Conservation (phyloP, 2,797 vertebrate species). For the Notamacropus eugenii region DNA sequence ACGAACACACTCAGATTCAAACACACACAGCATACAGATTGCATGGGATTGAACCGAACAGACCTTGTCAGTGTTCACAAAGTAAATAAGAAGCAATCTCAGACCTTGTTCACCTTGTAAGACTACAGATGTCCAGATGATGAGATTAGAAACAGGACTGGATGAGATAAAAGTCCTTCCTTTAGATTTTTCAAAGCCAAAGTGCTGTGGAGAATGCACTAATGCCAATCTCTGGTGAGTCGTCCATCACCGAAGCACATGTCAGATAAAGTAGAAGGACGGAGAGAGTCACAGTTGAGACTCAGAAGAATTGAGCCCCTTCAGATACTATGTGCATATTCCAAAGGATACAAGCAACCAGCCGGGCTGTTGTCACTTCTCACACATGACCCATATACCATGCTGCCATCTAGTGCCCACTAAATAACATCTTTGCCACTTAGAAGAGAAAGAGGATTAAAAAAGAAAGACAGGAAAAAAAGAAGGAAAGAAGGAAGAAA, state of each 20-base stretch:
- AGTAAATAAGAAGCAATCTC: neutral
- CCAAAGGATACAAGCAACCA: neutral
- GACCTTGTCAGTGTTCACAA: neutral
- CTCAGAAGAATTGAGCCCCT: conserved; percentile 3
- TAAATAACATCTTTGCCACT: neutral
- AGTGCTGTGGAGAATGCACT: neutral
- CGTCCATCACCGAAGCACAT: conserved; percentile 36
- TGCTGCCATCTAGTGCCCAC: conserved; percentile 83
- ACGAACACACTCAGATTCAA: neutral
- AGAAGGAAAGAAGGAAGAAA: neutral
- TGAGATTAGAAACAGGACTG: neutral
- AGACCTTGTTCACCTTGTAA: neutral
- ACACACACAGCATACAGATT: neutral
- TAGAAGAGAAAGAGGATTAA: neutral
- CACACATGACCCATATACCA: conserved; percentile 70
- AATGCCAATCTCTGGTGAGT: neutral
- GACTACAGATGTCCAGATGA: neutral
- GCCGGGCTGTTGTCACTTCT: neutral
- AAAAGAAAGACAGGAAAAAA: neutral
- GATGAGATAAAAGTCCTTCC: conserved; percentile 28
- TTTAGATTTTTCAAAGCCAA: neutral
- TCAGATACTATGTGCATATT: neutral
- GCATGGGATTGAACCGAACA: neutral
- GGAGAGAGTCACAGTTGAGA: conserved; percentile 32
- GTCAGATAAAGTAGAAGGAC: conserved; percentile 36